A percentile compares a stretch with the other conserved stretches of the same genome.
Conservation (phyloP, 2,888 invertebrate species). For the Campoletis raptor region DNA sequence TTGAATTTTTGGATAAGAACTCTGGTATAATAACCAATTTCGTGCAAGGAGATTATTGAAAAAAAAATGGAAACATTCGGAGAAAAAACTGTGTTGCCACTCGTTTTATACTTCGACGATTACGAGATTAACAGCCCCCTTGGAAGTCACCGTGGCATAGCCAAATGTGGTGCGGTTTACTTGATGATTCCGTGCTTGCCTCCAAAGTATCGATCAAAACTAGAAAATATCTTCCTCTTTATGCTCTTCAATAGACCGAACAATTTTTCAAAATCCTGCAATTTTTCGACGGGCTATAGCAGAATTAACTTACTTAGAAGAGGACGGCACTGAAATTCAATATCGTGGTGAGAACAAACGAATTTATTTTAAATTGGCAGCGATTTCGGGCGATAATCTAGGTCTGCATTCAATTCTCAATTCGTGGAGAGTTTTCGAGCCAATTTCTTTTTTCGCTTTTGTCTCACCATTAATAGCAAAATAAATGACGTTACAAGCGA, state of each 20-base stretch:
- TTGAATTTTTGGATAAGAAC: slow-evolving; percentile 28
- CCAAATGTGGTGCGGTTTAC: slow-evolving; percentile 63
- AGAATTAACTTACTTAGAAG: slow-evolving; percentile 63
- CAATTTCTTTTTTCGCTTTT: slow-evolving; percentile 67
- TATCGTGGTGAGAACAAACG: slow-evolving; percentile 3
- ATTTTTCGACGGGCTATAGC: slow-evolving; percentile 65
- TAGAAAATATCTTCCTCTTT: slow-evolving; percentile 63
- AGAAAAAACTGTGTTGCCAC: slow-evolving; percentile 30
- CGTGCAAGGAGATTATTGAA: slow-evolving; percentile 41
- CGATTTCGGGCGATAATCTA: slow-evolving; percentile 62
- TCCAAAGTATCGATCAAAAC: slow-evolving; percentile 58
- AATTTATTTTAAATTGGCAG: slow-evolving; percentile 36
- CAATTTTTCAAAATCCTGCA: slow-evolving; percentile 52
- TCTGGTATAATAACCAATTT: slow-evolving; percentile 31
- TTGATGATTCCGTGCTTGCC: slow-evolving; percentile 67
- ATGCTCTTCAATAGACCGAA: slow-evolving; percentile 64
- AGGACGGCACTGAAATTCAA: slow-evolving; percentile 57
- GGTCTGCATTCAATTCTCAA: slow-evolving; percentile 66
- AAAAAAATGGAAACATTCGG: background rate
- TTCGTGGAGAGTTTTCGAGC: slow-evolving; percentile 63
- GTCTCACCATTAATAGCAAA: slow-evolving; percentile 44
- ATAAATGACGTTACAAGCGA: slow-evolving; percentile 56
- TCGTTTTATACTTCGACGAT: slow-evolving; percentile 61
- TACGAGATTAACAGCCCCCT: slow-evolving; percentile 57
- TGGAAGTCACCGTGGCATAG: slow-evolving; percentile 51